Evolutionary conservation across 2,888 invertebrate genomes (phyloP).

Genomic region (Thereva unica): DNA sequence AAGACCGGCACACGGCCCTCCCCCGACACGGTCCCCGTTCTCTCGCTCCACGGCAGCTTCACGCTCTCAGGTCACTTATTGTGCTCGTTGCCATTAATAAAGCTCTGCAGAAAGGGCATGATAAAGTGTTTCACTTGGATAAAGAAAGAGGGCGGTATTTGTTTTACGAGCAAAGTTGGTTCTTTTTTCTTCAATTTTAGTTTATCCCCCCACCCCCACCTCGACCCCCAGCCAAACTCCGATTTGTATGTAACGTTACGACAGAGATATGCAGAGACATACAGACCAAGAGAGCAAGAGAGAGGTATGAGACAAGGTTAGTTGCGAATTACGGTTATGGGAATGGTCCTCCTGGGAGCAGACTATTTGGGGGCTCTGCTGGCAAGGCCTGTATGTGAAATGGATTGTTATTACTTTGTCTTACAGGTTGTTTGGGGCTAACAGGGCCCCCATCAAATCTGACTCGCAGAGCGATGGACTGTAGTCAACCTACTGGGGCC

Average conservation of each 20-base stretch:
- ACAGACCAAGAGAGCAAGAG: neutral
- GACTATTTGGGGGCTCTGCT: slow-evolving; percentile 7
- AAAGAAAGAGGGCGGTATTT: slow-evolving; percentile 16
- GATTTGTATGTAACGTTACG: neutral
- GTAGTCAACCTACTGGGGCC: slow-evolving; percentile 5
- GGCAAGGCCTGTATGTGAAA: slow-evolving; percentile 7
- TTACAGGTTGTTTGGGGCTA: slow-evolving; percentile 4
- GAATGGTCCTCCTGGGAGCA: slow-evolving; percentile 19
- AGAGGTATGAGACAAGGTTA: slow-evolving; percentile 21
- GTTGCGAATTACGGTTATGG: slow-evolving; percentile 31
- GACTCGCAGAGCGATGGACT: slow-evolving; percentile 14
- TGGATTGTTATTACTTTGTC: slow-evolving; percentile 24
- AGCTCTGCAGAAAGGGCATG: slow-evolving; percentile 21
- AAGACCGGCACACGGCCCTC: neutral
- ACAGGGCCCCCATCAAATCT: slow-evolving; percentile 20
- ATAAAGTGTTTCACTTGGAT: slow-evolving; percentile 20
- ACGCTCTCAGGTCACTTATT: neutral
- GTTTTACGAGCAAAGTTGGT: slow-evolving; percentile 21
- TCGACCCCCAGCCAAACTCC: neutral
- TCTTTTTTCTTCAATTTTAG: slow-evolving; percentile 19
- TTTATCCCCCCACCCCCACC: neutral
- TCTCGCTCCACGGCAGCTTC: neutral
- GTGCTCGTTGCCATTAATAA: slow-evolving; percentile 22
- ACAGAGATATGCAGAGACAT: neutral
- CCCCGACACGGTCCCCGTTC: neutral